Conservation (phyloP, 1,140 invertebrate species). For the Aphis gossypii region DNA sequence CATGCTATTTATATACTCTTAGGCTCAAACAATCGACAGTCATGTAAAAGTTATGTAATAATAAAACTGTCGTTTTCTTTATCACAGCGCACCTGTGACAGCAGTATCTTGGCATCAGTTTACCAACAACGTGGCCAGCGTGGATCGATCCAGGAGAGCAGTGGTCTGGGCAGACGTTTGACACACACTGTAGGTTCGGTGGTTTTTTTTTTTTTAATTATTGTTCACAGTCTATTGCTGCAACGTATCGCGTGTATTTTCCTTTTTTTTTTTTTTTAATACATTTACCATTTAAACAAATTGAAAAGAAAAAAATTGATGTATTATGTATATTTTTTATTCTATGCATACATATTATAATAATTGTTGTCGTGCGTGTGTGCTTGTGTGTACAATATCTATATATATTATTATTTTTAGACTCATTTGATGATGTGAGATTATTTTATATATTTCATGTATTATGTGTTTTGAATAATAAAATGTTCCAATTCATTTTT, state of each 20-base stretch:
- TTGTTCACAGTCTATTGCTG: not conserved
- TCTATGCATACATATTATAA: not conserved
- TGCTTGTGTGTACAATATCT: slow-evolving; percentile 8
- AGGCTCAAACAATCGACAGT: too few species aligned
- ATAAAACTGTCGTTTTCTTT: slow-evolving; percentile 31
- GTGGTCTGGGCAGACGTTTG: slow-evolving; percentile 80
- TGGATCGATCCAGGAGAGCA: slow-evolving; percentile 84
- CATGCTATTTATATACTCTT: too few species aligned
- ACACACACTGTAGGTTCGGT: not conserved
- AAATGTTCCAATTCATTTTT: slow-evolving; percentile 13
- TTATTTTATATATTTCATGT: slow-evolving; percentile 33
- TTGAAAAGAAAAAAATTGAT: not conserved
- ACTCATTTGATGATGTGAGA: slow-evolving; percentile 8
- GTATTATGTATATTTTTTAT: slow-evolving; percentile 13
- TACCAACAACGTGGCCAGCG: slow-evolving; percentile 83
- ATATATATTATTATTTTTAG: slow-evolving; percentile 23
- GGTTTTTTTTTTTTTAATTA: slow-evolving; percentile 25
- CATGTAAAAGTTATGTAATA: not conserved
- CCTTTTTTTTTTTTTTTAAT: not conserved
- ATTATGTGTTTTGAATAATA: slow-evolving; percentile 41
- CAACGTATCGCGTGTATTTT: not conserved
- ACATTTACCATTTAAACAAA: not conserved
- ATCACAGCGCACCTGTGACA: slow-evolving; percentile 79
- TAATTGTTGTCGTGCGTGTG: not conserved
- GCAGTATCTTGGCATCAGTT: slow-evolving; percentile 92